Evolutionary conservation across 1,140 invertebrate genomes (phyloP).

Genomic region (Yoshiicerus persimilis): DNA sequence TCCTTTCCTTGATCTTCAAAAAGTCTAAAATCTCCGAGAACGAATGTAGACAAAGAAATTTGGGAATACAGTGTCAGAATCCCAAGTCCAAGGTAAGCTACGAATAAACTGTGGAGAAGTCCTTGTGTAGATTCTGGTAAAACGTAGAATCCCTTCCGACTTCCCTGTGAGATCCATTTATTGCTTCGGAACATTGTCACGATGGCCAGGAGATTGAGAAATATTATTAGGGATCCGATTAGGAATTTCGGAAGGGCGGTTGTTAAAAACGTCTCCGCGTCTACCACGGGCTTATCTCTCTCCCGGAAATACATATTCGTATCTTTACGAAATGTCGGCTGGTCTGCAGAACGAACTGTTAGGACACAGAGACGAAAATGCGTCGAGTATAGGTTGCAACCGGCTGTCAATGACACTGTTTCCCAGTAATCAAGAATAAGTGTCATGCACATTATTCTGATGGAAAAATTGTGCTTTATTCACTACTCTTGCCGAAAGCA

Average conservation of each 20-base stretch:
- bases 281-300: constrained; percentile 38
- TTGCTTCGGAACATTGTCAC: constrained; percentile 36
- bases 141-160: constrained; percentile 31
- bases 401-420: constrained; percentile 43
- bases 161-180: constrained; percentile 25
- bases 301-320: constrained; percentile 46
- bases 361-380: constrained; percentile 48
- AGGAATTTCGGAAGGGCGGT: constrained; percentile 47
- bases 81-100: constrained; percentile 39
- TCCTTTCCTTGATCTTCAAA: constrained; percentile 46
- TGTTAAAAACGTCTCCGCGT: constrained; percentile 42
- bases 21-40: constrained; percentile 41
- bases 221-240: constrained; percentile 41
- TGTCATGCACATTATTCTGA: constrained; percentile 40
- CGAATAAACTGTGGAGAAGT: constrained; percentile 43
- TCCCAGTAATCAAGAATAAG: constrained; percentile 48
- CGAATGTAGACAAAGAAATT: constrained; percentile 42
- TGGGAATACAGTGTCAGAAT: constrained; percentile 46
- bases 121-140: constrained; percentile 45
- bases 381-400: constrained; percentile 47
- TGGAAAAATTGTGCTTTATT: not conserved
- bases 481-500: not conserved
- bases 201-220: constrained; percentile 43
- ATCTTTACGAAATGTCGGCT: not conserved
- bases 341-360: constrained; percentile 33